Percentiles rank a stretch among this genome's conserved stretches.
Conservation (phyloP, 2,888 invertebrate species). For the Watsonalla binaria region DNA sequence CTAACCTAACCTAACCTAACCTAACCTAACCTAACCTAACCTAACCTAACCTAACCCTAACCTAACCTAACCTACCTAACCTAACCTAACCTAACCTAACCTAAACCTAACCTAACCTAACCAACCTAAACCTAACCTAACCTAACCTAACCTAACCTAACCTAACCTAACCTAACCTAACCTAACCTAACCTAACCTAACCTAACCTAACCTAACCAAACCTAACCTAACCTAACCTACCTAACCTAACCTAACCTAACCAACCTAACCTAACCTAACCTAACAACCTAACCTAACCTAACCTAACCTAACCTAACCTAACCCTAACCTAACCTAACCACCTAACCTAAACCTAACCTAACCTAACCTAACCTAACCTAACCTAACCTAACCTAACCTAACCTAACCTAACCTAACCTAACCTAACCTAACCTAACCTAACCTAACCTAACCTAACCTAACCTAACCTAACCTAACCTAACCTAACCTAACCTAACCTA, state of each 20-base stretch:
- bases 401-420: slow-evolving; percentile 3
- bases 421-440: slow-evolving; percentile 5
- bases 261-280: not conserved
- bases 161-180: slow-evolving; percentile 10
- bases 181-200: slow-evolving; percentile 7
- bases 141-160: slow-evolving; percentile 12
- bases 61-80: slow-evolving; percentile 11
- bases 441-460: slow-evolving; percentile 7
- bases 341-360: slow-evolving; percentile 7
- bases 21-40: slow-evolving; percentile 18
- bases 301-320: slow-evolving; percentile 11
- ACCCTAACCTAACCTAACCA: slow-evolving; percentile 7
- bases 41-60: slow-evolving; percentile 14
- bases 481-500: slow-evolving; percentile 5
- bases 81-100: slow-evolving; percentile 19
- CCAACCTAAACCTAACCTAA: slow-evolving; percentile 10
- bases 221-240: slow-evolving; percentile 8
- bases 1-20: slow-evolving; percentile 15
- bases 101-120: slow-evolving; percentile 18
- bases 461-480: slow-evolving; percentile 3
- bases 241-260: slow-evolving; percentile 8
- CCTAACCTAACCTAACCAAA: slow-evolving; percentile 9
- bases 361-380: slow-evolving; percentile 2
- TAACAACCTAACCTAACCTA: slow-evolving; percentile 9
- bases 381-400: slow-evolving; percentile 4